Conservation (phyloP, 2,797 vertebrate species). For the Cottoperca gobio region DNA sequence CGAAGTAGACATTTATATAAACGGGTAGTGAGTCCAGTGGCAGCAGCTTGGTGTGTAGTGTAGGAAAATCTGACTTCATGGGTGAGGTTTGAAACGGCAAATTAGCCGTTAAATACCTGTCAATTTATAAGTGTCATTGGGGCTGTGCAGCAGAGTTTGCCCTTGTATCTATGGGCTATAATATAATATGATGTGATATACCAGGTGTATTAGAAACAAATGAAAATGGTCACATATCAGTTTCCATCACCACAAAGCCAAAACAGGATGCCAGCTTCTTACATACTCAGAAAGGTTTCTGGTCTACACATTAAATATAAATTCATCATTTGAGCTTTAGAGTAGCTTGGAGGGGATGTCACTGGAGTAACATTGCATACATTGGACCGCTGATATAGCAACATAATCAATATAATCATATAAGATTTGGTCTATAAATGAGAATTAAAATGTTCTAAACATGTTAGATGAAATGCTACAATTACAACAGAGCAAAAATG, state of each 20-base stretch:
- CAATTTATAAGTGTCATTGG: neutral
- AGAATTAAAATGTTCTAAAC: neutral
- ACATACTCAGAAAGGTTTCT: neutral
- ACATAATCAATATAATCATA: neutral
- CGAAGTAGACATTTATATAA: conserved; percentile 6
- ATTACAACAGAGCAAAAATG: neutral
- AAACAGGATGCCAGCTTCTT: neutral
- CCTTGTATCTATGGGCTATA: neutral
- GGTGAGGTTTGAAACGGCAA: conserved; percentile 18
- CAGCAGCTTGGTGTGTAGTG: neutral
- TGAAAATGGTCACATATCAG: neutral
- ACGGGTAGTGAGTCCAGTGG: neutral
- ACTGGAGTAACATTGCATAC: neutral
- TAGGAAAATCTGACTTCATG: conserved; percentile 32
- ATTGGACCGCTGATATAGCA: neutral
- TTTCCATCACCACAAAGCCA: neutral
- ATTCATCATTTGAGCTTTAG: neutral
- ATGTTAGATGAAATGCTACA: neutral
- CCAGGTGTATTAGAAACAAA: neutral
- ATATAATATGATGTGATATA: neutral
- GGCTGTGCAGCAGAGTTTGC: neutral
- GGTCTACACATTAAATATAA: neutral
- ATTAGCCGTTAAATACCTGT: neutral
- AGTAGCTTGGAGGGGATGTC: neutral
- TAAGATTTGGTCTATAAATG: neutral